Evolutionary conservation across 2,888 invertebrate species (phyloP).

Genomic region (Hydroisotoma schaefferi): DNA sequence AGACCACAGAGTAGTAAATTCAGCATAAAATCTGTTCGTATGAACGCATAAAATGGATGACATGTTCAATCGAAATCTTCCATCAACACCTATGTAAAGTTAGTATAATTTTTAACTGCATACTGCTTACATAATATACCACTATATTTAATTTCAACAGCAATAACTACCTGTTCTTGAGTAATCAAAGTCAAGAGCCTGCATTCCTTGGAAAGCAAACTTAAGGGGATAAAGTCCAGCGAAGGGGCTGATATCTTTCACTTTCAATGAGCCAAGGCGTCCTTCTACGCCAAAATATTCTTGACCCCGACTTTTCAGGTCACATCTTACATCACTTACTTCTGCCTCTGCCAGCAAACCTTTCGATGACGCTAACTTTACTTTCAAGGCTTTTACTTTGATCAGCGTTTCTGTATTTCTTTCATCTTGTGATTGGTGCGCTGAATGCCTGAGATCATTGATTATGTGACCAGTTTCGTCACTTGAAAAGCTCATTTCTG

Average conservation of each 20-base stretch:
- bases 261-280: constrained; percentile 41
- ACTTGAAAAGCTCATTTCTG: background rate
- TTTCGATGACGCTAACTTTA: constrained; percentile 33
- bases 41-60: constrained; percentile 89
- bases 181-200: constrained; percentile 63
- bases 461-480: background rate
- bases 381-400: constrained; percentile 40
- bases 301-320: constrained; percentile 34
- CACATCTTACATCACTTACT: constrained; percentile 40
- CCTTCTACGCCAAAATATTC: constrained; percentile 45
- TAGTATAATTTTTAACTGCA: background rate
- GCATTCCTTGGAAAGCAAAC: constrained; percentile 53
- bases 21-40: constrained; percentile 86
- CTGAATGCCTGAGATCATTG: background rate
- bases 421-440: constrained; percentile 18
- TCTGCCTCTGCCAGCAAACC: constrained; percentile 40
- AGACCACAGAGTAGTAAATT: constrained; percentile 52
- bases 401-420: constrained; percentile 44
- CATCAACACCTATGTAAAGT: constrained; percentile 58
- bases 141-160: background rate
- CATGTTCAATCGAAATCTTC: constrained; percentile 73
- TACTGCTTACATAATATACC: background rate
- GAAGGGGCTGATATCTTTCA: constrained; percentile 40
- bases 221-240: constrained; percentile 44
- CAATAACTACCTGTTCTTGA: constrained; percentile 29